Conservation (phyloP, 2,113 vertebrate genomes). For the Synodontis membranacea region DNA sequence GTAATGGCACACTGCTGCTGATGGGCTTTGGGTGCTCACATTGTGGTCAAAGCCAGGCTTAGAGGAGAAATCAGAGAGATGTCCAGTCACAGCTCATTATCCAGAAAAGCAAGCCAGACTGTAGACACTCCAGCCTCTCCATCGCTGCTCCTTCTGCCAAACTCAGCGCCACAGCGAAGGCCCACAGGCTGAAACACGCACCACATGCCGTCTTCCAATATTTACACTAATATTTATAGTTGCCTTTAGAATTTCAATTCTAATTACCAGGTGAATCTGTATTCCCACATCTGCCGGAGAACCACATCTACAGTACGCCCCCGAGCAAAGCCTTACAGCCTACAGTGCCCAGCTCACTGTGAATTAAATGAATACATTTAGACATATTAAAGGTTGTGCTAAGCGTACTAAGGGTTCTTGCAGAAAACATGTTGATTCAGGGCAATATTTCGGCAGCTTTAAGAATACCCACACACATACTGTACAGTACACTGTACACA, state of each 20-base stretch:
- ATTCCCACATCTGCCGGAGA: neutral
- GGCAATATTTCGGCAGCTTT: neutral
- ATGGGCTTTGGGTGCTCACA: slow-evolving; percentile 21
- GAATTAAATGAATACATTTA: neutral
- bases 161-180: neutral
- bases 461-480: neutral
- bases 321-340: neutral
- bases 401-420: neutral
- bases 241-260: neutral
- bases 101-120: slow-evolving; percentile 25
- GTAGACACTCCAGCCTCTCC: neutral
- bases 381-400: neutral
- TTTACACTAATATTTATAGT: neutral
- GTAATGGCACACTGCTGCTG: slow-evolving; percentile 42
- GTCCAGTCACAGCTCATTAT: slow-evolving; percentile 34
- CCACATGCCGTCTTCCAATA: neutral
- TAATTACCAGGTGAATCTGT: neutral
- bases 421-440: neutral
- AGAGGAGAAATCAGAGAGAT: slow-evolving; percentile 36
- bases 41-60: slow-evolving; percentile 32
- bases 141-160: neutral
- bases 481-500: no score
- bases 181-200: neutral
- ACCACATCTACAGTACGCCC: neutral
- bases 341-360: neutral